Base-by-base conservation (phyloP, 2,888 invertebrate genomes). In the Caenorhabditis parvicauda region DNA sequence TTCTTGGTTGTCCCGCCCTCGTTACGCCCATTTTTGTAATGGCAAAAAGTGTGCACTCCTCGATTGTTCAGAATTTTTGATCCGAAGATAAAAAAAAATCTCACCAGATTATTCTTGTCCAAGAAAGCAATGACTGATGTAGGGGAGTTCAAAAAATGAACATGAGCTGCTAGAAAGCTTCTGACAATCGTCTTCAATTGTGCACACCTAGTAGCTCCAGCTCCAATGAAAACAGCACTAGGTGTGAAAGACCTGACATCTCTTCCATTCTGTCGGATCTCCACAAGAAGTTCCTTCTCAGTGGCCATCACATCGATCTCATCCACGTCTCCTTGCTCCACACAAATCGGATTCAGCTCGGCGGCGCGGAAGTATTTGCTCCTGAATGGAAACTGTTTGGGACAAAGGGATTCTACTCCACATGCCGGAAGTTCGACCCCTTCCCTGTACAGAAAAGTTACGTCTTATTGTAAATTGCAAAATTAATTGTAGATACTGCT, bases 251-350 rank as follows among this genome's bases (percentile, higher is more conserved):
- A 61, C 61, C 52, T 59, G 9, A 53, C 37, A 44, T 72, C 69
- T 28, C 58, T 59, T 37, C 67, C 69, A 0, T 52, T 39, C 44
- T 66, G 64, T 19, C 47, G 58, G 14, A 70, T 38, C 39, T 72
- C 70, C 7, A 72, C 65, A 1, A 56, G 52, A 32, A 64, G 64
- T 19, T 52, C 45, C 37, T 72, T 67, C 44, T 72, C 72, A 14
- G 70, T 72, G 37, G 65, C 68, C 57, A 67, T 57, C 7, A 72
- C 56, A 37, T 72, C 70, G 1, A 72, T 21, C 52, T 72, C 69
- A 19, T 54, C 48, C 43, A 69, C 66, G 24, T 72, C 70, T n/a
- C 65, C 70, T 61, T 72, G 72, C 39, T 72, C 72, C 1, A 72
- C 68, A 14, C 72, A 46, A 22, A 72, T 61, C 12, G 63, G 54